Percentiles rank a stretch among this genome's conserved stretches.
Conservation (phyloP, 2,113 vertebrate species). For the Apistogramma diplotaenia region DNA sequence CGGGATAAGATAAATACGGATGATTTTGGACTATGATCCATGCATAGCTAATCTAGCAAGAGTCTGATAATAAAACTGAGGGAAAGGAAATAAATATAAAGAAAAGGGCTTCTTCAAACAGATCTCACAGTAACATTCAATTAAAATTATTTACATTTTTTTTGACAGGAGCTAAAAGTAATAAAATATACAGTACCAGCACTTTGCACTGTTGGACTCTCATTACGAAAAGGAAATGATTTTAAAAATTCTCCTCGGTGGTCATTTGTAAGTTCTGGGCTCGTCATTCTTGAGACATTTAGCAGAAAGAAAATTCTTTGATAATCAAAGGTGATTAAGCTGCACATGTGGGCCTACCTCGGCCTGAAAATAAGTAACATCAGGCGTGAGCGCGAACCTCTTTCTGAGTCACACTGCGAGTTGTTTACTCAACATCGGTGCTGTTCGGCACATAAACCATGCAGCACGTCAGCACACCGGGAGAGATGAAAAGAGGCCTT, state of each 20-base stretch:
- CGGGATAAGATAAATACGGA: neutral
- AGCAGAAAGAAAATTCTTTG: conserved; percentile 30
- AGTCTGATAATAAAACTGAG: neutral
- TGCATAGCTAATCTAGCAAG: neutral
- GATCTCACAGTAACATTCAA: neutral
- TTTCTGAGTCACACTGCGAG: conserved; percentile 35
- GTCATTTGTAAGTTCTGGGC: conserved; percentile 5
- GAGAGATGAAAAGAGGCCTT: conserved; percentile 54
- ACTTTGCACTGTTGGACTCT: neutral
- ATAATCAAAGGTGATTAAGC: conserved; percentile 43
- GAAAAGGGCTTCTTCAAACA: neutral
- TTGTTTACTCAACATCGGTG: conserved; percentile 45
- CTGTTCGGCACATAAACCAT: conserved; percentile 24
- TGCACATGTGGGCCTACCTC: conserved; percentile 46
- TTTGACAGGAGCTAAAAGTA: neutral
- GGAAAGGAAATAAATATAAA: neutral
- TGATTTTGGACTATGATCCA: neutral
- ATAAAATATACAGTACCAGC: neutral
- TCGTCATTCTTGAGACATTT: conserved; percentile 6
- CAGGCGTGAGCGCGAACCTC: conserved; percentile 16
- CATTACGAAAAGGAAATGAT: neutral
- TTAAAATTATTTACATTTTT: neutral
- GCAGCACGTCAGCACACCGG: conserved; percentile 43
- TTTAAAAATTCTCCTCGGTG: neutral
- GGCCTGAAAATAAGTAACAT: conserved; percentile 42